Evolutionary conservation across 2,888 invertebrate genomes (phyloP).

Genomic region (Acleris cristana): DNA sequence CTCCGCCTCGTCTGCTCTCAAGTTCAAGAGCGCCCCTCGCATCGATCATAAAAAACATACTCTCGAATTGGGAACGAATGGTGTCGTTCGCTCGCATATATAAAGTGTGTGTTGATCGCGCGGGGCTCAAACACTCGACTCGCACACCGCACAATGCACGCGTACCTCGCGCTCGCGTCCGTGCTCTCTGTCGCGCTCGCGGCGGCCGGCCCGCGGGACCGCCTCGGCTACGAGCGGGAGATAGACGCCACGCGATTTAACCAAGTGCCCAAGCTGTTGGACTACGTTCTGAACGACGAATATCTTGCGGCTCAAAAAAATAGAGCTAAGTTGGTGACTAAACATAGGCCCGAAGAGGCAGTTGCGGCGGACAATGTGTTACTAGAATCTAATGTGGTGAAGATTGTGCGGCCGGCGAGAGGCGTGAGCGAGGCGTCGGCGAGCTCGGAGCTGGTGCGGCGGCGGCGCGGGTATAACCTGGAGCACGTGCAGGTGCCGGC

Average conservation of each 20-base stretch:
- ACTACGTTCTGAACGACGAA: constrained; percentile 66
- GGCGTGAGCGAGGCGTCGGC: constrained; percentile 29
- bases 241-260: constrained; percentile 68
- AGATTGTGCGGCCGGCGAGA: constrained; percentile 63
- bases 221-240: constrained; percentile 74
- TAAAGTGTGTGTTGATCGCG: constrained; percentile 76
- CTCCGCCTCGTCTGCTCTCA: constrained; percentile 59
- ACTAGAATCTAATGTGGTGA: constrained; percentile 74
- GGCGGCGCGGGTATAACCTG: constrained; percentile 77
- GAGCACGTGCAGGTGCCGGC: constrained; percentile 80
- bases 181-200: constrained; percentile 51
- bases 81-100: constrained; percentile 78
- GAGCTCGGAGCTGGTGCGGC: constrained; percentile 62
- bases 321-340: constrained; percentile 73
- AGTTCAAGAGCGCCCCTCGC: constrained; percentile 70
- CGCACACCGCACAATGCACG: constrained; percentile 77
- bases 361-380: constrained; percentile 73
- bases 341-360: constrained; percentile 65
- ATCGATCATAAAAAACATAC: constrained; percentile 65
- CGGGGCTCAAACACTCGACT: constrained; percentile 76
- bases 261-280: constrained; percentile 65
- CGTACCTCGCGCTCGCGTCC: constrained; percentile 70
- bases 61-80: constrained; percentile 78
- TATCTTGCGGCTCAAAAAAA: constrained; percentile 67
- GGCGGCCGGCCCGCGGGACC: constrained; percentile 55